Conservation (phyloP, 1,140 invertebrate genomes). For the Drosophila sulfurigaster region DNA sequence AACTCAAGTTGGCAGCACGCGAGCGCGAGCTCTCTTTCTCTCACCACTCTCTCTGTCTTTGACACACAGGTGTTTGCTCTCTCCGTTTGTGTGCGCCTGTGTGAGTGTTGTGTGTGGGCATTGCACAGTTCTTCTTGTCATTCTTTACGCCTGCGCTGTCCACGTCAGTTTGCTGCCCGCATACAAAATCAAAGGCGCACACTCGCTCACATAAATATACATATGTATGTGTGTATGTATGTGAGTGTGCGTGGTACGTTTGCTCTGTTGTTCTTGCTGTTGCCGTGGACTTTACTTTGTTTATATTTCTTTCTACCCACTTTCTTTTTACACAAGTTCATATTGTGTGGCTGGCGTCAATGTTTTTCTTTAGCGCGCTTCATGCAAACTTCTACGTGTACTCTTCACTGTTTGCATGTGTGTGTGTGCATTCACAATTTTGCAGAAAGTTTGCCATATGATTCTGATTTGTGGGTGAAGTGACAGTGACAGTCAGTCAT, state of each 20-base stretch:
- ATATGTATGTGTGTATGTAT: not conserved
- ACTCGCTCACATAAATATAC: not conserved
- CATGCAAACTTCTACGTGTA: constrained; percentile 46
- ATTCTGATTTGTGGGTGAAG: constrained; percentile 7
- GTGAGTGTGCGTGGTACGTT: constrained; percentile 22
- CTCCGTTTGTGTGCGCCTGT: constrained; percentile 5
- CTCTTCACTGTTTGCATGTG: not conserved
- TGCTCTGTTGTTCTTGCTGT: constrained; percentile 51
- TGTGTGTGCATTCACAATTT: not conserved
- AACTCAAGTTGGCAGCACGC: constrained; percentile 22
- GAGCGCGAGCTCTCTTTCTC: not conserved
- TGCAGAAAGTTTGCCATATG: constrained; percentile 9
- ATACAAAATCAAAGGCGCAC: constrained; percentile 38
- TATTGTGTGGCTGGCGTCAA: constrained; percentile 25
- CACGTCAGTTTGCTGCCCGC: constrained; percentile 69
- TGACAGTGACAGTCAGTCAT: constrained; percentile 3
- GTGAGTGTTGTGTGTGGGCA: constrained; percentile 8
- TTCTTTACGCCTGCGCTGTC: constrained; percentile 75
- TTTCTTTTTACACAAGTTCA: constrained; percentile 71
- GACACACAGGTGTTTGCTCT: constrained; percentile 6
- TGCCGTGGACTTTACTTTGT: constrained; percentile 63
- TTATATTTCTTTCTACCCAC: constrained; percentile 79
- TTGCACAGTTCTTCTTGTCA: constrained; percentile 30
- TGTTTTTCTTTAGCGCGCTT: constrained; percentile 47
- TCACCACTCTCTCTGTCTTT: constrained; percentile 18